Base-by-base conservation (phyloP, 1,140 invertebrate species). In the Euura lappo region DNA sequence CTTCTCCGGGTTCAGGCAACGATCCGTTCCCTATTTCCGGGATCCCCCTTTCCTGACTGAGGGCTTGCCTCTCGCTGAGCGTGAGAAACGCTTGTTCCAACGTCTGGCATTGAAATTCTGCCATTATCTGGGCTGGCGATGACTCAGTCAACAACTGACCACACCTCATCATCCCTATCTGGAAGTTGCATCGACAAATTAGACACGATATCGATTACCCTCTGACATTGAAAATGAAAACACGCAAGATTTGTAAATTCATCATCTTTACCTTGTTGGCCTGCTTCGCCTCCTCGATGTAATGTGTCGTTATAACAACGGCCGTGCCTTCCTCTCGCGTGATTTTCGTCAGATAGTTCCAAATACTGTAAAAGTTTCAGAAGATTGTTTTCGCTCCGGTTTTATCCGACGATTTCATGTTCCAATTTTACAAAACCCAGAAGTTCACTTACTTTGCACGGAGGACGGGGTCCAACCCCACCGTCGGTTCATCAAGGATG, bases 251-350 rank as follows among this genome's bases (percentile, higher is more conserved):
- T n/a, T n/a, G n/a, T n/a, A n/a, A n/a, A 69, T 45, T 71, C 69
- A 65, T 5, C 64, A 67, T 60, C 46, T 70, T 87, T 88, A 97
- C 96, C 88, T 90, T 92, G 84, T 96, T 89, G 10, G 95, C 94
- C 82, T 96, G 92, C 80, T 93, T 91, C 2, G 96, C 93, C 87
- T 98, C 97, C 82, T 98, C 96, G 65, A 98, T 97, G 80, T 98
- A 98, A 88, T 98, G 97, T 8, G 97, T 98, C 0, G 97, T 98
- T 65, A 98, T 97, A 64, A 98, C 93, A 45, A 95, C 90, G 1
- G 94, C 92, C 60, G 92, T 93, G 13, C 91, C 90, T 44, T 91
- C 88, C 73, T 90, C 90, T 74, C 88, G 85, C 8, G 95, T 92
- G 8, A 97, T 89, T 71, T 93, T 92, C 0, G 94, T 88, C 42